Evolutionary conservation across 2,797 vertebrate genomes (phyloP).

Genomic region (Sebastes dallii): DNA sequence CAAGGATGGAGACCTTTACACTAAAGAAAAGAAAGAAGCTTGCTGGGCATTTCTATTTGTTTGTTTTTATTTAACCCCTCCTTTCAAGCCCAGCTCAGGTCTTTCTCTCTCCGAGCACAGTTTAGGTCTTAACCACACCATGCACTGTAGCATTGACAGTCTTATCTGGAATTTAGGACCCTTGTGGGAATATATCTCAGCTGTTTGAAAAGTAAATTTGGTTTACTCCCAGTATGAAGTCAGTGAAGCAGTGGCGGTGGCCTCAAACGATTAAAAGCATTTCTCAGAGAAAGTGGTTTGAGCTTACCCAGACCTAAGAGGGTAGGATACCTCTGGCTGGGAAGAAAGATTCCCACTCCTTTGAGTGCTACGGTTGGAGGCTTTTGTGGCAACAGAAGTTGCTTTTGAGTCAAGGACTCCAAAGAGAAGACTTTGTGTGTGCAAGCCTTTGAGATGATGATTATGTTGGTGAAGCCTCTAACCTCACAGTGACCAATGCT

Average conservation of each 20-base stretch:
- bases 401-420: slow-evolving; percentile 46
- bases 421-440: slow-evolving; percentile 39
- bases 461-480: slow-evolving; percentile 33
- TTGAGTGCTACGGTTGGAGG: slow-evolving; percentile 26
- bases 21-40: slow-evolving; percentile 37
- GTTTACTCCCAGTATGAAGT: slow-evolving; percentile 49
- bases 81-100: slow-evolving; percentile 12
- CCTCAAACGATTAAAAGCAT: slow-evolving; percentile 54
- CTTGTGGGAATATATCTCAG: slow-evolving; percentile 38
- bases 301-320: slow-evolving; percentile 22
- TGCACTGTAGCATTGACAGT: slow-evolving; percentile 23
- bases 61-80: slow-evolving; percentile 26
- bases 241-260: slow-evolving; percentile 28
- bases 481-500: slow-evolving; percentile 49
- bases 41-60: slow-evolving; percentile 20
- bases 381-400: slow-evolving; percentile 41
- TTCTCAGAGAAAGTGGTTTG: slow-evolving; percentile 49
- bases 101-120: slow-evolving; percentile 30
- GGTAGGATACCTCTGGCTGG: slow-evolving; percentile 31
- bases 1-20: slow-evolving; percentile 64
- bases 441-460: slow-evolving; percentile 48
- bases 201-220: slow-evolving; percentile 57
- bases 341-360: slow-evolving; percentile 21
- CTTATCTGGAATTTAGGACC: slow-evolving; percentile 46
- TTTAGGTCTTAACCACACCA: slow-evolving; percentile 40